Evolutionary conservation across 2,888 invertebrate genomes (phyloP), one percentile per base, ranked within the genome.

Genomic region (Onthophagus sagittarius): DNA sequence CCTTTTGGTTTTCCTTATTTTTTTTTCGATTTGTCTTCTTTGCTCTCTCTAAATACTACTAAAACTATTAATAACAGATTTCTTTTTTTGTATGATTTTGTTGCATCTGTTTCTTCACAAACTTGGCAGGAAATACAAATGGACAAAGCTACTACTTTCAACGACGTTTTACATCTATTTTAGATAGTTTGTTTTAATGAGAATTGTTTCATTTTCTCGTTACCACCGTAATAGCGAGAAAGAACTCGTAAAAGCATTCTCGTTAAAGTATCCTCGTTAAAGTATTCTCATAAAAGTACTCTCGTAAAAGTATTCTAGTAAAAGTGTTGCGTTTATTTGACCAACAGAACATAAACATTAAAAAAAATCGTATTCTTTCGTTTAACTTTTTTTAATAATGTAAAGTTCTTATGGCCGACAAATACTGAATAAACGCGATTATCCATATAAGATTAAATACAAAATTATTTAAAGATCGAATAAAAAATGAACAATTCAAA

Each of bases 111-210:
- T 53, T 53, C 11, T 11, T 53, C 39, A 9, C 39, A 53, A 67
- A 23, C 15, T 81, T 85, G 86, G 85, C 85, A 85, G 85, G 85
- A 85, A 85, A 85, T 82, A 80, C 83, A 83, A 72, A 85, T 85
- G 86, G 85, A 85, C 85, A 85, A 85, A 86, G 85, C 85, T 81
- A 82, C 84, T 84, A 83, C 80, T 81, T 23, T 23, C 81, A 67
- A 67, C 67, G 67, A 67, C 67, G 31, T 67, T 23, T 64, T 23
- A 53, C 39, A 53, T 53, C 39, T 82, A 81, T 23, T 67, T 70
- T 63, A 23, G 23, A 23, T 23, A 23, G 23, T 53, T 53, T 53
- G 2, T 53, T 53, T 53, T 53, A 53, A 23, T 23, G 23, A 23
- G 23, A 23, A 23, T 23, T 23, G 23, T 23, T 23, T 23, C 23